phyloP scores from a whole-genome alignment of 2,888 invertebrate genomes.

The Sinotaia quadrata region DNA sequence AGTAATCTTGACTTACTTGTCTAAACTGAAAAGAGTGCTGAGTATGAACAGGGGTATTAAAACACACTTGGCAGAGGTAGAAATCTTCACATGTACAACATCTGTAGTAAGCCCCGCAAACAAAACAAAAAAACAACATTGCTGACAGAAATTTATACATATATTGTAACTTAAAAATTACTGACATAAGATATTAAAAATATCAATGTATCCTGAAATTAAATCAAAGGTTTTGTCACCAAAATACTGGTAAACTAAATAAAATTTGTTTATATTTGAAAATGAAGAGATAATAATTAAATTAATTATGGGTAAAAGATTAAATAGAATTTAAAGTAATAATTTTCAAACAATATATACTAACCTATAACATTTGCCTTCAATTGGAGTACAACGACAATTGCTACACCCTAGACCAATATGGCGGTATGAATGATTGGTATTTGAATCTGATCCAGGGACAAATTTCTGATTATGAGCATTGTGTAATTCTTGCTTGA shows the following conservation, averaged over 20 bases:
- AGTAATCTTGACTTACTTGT: slow-evolving; percentile 70
- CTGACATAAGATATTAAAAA: no score
- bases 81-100: slow-evolving; percentile 67
- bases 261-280: no score
- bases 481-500: slow-evolving; percentile 68
- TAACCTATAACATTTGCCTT: slow-evolving; percentile 71
- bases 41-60: slow-evolving; percentile 68
- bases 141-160: no score
- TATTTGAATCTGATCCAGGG: slow-evolving; percentile 35
- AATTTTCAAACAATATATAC: no score
- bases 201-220: no score
- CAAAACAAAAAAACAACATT: slow-evolving; percentile 25
- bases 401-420: slow-evolving; percentile 62
- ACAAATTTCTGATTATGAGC: slow-evolving; percentile 41
- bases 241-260: no score
- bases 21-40: slow-evolving; percentile 69
- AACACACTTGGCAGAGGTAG: slow-evolving; percentile 69
- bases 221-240: no score
- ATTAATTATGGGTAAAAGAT: no score
- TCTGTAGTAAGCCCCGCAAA: no score
- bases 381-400: slow-evolving; percentile 65
- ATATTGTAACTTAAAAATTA: no score
- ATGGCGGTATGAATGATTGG: slow-evolving; percentile 59
- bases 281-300: no score
- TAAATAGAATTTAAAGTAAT: no score